Evolutionary conservation across 2,113 vertebrate genomes (phyloP).

Genomic region (Melospiza melodia): DNA sequence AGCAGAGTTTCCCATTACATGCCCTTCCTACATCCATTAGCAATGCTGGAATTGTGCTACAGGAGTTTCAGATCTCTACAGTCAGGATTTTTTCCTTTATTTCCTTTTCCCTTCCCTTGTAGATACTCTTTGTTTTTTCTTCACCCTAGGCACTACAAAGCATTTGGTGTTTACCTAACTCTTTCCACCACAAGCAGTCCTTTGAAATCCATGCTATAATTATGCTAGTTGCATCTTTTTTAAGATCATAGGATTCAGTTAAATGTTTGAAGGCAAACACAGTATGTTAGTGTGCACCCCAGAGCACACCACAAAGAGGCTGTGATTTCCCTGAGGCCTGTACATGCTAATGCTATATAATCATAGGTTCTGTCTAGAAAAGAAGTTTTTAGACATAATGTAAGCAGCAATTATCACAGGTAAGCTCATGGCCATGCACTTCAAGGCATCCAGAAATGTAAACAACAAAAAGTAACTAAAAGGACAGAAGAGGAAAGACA

Average conservation of each 20-base stretch:
- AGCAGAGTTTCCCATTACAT: background rate
- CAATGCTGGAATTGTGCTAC: background rate
- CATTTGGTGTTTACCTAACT: background rate
- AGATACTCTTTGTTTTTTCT: background rate
- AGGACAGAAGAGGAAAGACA: background rate
- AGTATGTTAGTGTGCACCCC: background rate
- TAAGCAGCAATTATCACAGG: constrained; percentile 6
- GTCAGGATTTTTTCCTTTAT: background rate
- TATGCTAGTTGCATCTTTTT: background rate
- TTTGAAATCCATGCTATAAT: constrained; percentile 19
- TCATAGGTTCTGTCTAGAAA: constrained; percentile 16
- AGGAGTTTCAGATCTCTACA: background rate
- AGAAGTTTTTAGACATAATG: background rate
- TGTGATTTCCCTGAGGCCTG: background rate
- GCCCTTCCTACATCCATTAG: background rate
- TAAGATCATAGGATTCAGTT: background rate
- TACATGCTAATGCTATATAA: background rate
- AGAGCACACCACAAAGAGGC: background rate
- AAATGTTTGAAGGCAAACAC: background rate
- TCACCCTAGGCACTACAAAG: background rate
- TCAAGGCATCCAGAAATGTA: background rate
- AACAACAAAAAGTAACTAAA: background rate
- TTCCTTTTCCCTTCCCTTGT: background rate
- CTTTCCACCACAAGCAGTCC: background rate
- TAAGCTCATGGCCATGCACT: background rate